Percentiles rank a stretch among this genome's conserved stretches.
These are phyloP conservation scores for Euzetes globulus DNA, from an alignment of 2,888 invertebrate genomes.

Conservation along the genomic window DNA sequence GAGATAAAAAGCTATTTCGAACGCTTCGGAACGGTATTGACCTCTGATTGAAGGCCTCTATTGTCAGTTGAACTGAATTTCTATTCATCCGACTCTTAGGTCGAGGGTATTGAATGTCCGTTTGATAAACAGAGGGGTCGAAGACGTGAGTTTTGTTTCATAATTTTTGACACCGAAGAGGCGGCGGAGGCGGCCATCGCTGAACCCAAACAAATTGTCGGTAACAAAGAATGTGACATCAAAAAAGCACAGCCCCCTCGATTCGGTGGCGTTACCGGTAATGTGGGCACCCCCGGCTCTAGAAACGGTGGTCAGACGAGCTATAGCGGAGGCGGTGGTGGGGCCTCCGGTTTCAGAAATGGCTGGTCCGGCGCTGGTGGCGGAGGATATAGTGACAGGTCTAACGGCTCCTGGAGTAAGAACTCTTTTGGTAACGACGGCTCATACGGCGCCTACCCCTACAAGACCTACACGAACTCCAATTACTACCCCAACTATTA, in stretches of 20 bases:
- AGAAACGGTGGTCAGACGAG: conserved; percentile 31
- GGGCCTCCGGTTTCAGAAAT: conserved; percentile 22
- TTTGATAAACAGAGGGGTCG: conserved; percentile 95
- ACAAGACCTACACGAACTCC: conserved; percentile 28
- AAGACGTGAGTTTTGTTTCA: conserved; percentile 93
- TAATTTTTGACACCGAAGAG: conserved; percentile 92
- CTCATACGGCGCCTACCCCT: conserved; percentile 20
- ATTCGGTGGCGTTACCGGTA: conserved; percentile 5
- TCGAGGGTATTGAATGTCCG: conserved; percentile 69
- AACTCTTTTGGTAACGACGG: not conserved
- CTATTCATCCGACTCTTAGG: conserved; percentile 21
- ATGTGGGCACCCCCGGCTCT: conserved; percentile 28
- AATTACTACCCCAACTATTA: conserved; percentile 28
- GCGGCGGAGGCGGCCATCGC: conserved; percentile 84
- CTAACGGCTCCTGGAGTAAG: not conserved
- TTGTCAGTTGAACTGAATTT: not conserved
- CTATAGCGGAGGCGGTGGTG: conserved; percentile 51
- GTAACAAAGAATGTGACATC: conserved; percentile 89
- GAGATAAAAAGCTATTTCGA: conserved; percentile 86
- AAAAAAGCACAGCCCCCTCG: conserved; percentile 61
- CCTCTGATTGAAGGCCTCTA: not conserved
- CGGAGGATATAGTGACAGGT: not conserved
- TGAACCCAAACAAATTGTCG: conserved; percentile 84
- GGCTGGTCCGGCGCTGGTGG: not conserved
- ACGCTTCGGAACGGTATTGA: conserved; percentile 58